Percentiles rank a stretch among this genome's conserved stretches.
Conservation (phyloP, 2,888 invertebrate species). For the Scelioninae gen. 1 region DNA sequence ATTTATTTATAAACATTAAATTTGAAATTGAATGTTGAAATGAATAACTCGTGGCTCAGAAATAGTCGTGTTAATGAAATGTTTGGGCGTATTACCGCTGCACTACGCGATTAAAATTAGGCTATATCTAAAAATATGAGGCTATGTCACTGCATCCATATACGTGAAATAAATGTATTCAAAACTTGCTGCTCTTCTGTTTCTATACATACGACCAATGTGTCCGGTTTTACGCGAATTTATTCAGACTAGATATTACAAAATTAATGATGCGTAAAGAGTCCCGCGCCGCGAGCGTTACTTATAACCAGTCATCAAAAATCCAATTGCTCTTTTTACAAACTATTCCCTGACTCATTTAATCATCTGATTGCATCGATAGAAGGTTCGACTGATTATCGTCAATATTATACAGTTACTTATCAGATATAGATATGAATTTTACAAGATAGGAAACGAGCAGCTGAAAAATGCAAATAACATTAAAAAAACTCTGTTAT, state of each 20-base stretch:
- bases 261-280: constrained; percentile 70
- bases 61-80: constrained; percentile 45
- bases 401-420: constrained; percentile 52
- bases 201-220: constrained; percentile 19
- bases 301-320: constrained; percentile 61
- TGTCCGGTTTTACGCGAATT: constrained; percentile 65
- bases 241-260: constrained; percentile 60
- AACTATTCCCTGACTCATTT: constrained; percentile 45
- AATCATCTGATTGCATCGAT: constrained; percentile 61
- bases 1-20: constrained; percentile 63
- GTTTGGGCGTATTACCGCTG: constrained; percentile 1
- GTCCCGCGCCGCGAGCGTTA: constrained; percentile 49
- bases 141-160: neutral
- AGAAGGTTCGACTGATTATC: constrained; percentile 50
- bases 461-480: constrained; percentile 12
- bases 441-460: constrained; percentile 40
- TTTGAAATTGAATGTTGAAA: constrained; percentile 31
- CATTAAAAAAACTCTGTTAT: constrained; percentile 19
- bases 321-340: constrained; percentile 47
- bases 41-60: constrained; percentile 16
- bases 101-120: too few species aligned
- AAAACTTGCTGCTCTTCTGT: constrained; percentile 2
- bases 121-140: too few species aligned
- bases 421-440: constrained; percentile 55
- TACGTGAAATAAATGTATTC: constrained; percentile 5